Percentiles rank a stretch among this genome's conserved stretches.
phyloP scores from a whole-genome alignment of 2,797 vertebrate genomes.

The Oryzias dopingdopingensis region DNA sequence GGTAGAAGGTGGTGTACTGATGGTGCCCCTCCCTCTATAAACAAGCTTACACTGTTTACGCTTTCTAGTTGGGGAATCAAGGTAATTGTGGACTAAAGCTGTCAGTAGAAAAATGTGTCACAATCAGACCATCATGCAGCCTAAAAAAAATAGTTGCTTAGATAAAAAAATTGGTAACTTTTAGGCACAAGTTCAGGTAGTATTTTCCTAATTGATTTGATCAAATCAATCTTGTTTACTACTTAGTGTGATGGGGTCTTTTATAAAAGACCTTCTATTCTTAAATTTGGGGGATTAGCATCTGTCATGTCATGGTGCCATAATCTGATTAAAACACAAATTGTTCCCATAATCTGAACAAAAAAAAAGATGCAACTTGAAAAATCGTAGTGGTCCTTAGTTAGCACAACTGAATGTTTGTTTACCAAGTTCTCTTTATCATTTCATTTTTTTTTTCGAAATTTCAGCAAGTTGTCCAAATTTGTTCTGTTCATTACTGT shows the following conservation, averaged over 20 bases:
- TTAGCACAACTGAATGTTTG: constrained; percentile 69
- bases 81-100: constrained; percentile 56
- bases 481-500: constrained; percentile 78
- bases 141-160: constrained; percentile 53
- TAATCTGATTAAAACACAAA: constrained; percentile 60
- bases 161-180: constrained; percentile 39
- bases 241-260: constrained; percentile 27
- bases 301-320: constrained; percentile 75
- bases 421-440: constrained; percentile 70
- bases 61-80: constrained; percentile 40
- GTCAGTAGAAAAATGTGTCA: constrained; percentile 66
- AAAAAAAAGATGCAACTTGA: constrained; percentile 65
- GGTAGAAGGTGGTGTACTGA: constrained; percentile 36
- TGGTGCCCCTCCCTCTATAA: constrained; percentile 39
- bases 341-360: constrained; percentile 58
- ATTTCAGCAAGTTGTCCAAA: constrained; percentile 72
- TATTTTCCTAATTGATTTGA: constrained; percentile 53
- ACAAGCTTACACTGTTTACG: constrained; percentile 49
- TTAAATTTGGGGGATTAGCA: constrained; percentile 47
- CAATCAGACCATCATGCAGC: constrained; percentile 51
- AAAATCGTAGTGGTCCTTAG: constrained; percentile 65
- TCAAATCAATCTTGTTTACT: constrained; percentile 45
- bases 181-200: constrained; percentile 49
- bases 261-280: constrained; percentile 8
- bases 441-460: constrained; percentile 63